These are phyloP conservation scores for Volucella bombylans DNA, from an alignment of 2,888 invertebrate genomes.

Conservation along the genomic window DNA sequence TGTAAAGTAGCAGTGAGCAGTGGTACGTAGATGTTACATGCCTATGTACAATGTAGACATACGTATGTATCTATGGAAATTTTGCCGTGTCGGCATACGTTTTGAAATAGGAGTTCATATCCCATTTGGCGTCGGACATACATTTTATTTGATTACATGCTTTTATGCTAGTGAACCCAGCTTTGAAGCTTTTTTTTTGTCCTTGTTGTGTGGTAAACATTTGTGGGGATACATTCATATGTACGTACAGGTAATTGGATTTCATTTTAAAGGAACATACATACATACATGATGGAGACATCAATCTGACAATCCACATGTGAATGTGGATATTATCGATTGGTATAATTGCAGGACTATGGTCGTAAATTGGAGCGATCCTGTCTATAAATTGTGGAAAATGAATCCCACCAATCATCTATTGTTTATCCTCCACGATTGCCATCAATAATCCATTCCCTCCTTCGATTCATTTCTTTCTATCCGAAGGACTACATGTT, in stretches of 20 bases:
- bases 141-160: slow-evolving; percentile 57
- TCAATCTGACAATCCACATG: too few species aligned
- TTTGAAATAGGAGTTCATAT: too few species aligned
- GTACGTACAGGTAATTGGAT: neutral
- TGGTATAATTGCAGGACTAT: neutral
- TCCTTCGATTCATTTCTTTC: slow-evolving; percentile 20
- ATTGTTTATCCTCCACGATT: slow-evolving; percentile 68
- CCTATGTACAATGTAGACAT: slow-evolving; percentile 51
- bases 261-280: too few species aligned
- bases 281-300: too few species aligned
- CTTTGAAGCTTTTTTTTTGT: slow-evolving; percentile 26
- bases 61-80: slow-evolving; percentile 14
- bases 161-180: slow-evolving; percentile 35
- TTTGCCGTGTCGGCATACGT: neutral
- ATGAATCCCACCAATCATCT: slow-evolving; percentile 66
- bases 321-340: too few species aligned
- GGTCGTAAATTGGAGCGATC: slow-evolving; percentile 57
- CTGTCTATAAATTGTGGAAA: slow-evolving; percentile 62
- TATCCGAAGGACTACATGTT: slow-evolving; percentile 13
- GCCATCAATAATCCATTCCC: slow-evolving; percentile 12
- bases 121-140: slow-evolving; percentile 38
- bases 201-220: slow-evolving; percentile 17
- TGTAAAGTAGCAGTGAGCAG: slow-evolving; percentile 55
- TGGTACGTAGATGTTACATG: slow-evolving; percentile 50
- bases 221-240: slow-evolving; percentile 15